A percentile compares a stretch with the other conserved stretches of the same genome.
phyloP scores from a whole-genome alignment of 2,797 vertebrate genomes.

The Silurus aristotelis region DNA sequence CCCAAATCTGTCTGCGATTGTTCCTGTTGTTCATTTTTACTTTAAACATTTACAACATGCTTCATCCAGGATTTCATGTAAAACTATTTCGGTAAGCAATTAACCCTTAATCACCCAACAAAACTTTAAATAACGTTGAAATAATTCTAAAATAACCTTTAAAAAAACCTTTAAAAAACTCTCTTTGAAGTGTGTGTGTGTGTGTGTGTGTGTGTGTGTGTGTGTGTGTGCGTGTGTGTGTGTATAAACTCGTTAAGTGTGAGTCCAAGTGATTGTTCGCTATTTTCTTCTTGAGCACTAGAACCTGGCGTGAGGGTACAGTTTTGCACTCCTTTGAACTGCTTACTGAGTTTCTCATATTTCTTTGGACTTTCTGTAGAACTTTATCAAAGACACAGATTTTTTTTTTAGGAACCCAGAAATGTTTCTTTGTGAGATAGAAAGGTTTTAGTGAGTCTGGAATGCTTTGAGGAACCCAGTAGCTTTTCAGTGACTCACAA shows the following conservation, averaged over 20 bases:
- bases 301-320: not conserved
- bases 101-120: constrained; percentile 3
- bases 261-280: not conserved
- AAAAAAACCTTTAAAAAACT: not conserved
- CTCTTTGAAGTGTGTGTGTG: not conserved
- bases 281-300: not conserved
- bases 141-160: not conserved
- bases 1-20: constrained; percentile 38
- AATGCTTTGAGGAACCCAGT: not conserved
- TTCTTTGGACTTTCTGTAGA: too few relatives aligned
- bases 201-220: not conserved
- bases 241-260: not conserved
- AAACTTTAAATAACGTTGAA: not conserved
- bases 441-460: not conserved
- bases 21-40: not conserved
- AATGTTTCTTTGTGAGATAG: not conserved
- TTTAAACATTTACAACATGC: not conserved
- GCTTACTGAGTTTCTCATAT: too few relatives aligned
- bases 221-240: too few relatives aligned
- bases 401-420: not conserved
- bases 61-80: not conserved
- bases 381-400: not conserved
- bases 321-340: too few relatives aligned
- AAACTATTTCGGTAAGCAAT: not conserved
- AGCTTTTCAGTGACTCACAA: not conserved